Percentiles rank a stretch among this genome's conserved stretches.
Evolutionary conservation across 2,888 invertebrate species (phyloP).

Genomic region (Branchinecta sandiegonensis): DNA sequence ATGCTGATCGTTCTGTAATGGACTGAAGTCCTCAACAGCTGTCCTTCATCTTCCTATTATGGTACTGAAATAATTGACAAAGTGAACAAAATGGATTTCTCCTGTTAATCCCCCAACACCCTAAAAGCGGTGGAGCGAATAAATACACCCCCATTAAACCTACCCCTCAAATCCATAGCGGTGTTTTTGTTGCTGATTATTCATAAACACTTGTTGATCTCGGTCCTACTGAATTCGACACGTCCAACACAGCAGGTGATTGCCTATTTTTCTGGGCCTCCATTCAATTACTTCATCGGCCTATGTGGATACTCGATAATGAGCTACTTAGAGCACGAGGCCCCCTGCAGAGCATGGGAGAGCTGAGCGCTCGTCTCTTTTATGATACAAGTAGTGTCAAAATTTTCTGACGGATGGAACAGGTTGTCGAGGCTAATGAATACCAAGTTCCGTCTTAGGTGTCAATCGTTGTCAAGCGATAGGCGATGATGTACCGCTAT

Average conservation of each 20-base stretch:
- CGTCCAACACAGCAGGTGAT: neutral
- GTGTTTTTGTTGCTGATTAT: constrained; percentile 12
- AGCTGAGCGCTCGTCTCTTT: neutral
- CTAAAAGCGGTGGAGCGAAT: too few species aligned
- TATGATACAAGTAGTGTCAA: neutral
- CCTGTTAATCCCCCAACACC: too few species aligned
- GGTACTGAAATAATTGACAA: too few species aligned
- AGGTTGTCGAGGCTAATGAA: neutral
- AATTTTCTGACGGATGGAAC: constrained; percentile 13
- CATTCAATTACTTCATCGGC: constrained; percentile 9
- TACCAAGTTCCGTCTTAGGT: neutral
- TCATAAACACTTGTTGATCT: constrained; percentile 15
- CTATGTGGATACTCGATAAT: constrained; percentile 13
- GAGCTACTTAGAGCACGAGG: constrained; percentile 9
- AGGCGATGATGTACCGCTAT: too few species aligned
- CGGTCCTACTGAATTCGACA: constrained; percentile 2
- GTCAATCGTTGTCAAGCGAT: neutral
- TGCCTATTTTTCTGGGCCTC: constrained; percentile 2
- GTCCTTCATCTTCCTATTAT: too few species aligned
- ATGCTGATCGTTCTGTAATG: too few species aligned
- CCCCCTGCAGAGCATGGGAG: neutral
- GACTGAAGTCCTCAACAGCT: too few species aligned
- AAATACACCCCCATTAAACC: too few species aligned
- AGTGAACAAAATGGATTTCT: too few species aligned
- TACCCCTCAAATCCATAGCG: neutral